Evolutionary conservation across 2,113 vertebrate genomes (phyloP), one percentile per base, ranked within the genome.

Genomic region (Gavia stellata): DNA sequence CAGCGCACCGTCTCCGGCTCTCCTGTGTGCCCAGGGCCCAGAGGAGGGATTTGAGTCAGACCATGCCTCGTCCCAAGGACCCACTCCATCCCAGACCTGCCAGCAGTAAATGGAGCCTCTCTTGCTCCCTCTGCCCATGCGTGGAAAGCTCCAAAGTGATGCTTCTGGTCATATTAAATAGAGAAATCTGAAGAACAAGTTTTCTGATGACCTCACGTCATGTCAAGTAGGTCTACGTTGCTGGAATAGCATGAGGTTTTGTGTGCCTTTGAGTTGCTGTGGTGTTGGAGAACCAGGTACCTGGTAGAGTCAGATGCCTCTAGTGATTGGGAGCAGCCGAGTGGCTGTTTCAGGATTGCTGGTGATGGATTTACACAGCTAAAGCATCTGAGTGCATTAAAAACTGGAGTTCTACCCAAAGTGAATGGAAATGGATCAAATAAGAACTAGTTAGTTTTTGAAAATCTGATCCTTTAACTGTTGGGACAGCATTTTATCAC

Each of bases 241-340:
- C 34, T 78, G 40, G 2, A 70, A 10, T 9, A n/a, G 3, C 3
- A 9, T 4, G 7, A 56, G 8, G 0, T 29, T 70, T 34, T 36
- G 7, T 31, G 33, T 17, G 16, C 18, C 17, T 65, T 29, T 16
- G 21, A 68, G n/a, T 3, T 75, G 26, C 26, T 52, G 53, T 42
- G n/a, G 24, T 17, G 2, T 14, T 74, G 23, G 45, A 78, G 25
- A 58, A 8, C 2, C 7, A 36, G 21, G 10, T 9, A 49, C 12
- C 3, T 0, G 1, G 17, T 0, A 21, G 3, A 84, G 14, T 55
- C 20, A 74, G 65, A 25, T 5, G 1, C 5, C 24, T 47, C 1
- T 17, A 28, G 34, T 6, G 17, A 7, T 0, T 45, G 44, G 23
- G 8, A 75, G 61, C 16, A 49, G 45, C 15, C 4, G 5, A 29